These are phyloP conservation scores for Marisa cornuarietis DNA, from an alignment of 1,140 invertebrate species.

Conservation along the genomic window DNA sequence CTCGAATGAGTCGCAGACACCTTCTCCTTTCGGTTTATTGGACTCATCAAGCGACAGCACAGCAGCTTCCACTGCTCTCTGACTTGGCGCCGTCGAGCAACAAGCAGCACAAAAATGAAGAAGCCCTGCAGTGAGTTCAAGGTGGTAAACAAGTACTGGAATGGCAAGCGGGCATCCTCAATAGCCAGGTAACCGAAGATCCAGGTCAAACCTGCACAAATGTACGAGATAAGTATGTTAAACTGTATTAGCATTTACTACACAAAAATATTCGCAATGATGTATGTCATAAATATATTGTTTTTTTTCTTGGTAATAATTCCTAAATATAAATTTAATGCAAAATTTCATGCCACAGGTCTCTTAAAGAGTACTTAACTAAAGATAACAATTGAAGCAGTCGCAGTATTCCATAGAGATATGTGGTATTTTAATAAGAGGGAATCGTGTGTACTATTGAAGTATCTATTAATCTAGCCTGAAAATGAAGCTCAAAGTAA, in stretches of 20 bases:
- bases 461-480: too few species aligned
- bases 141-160: slow-evolving; percentile 70
- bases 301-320: too few species aligned
- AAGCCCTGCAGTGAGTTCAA: slow-evolving; percentile 69
- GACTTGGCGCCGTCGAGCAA: slow-evolving; percentile 56
- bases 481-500: too few species aligned
- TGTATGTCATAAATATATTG: too few species aligned
- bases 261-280: neutral
- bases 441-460: too few species aligned
- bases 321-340: too few species aligned
- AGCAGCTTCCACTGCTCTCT: slow-evolving; percentile 57
- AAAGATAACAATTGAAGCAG: too few species aligned
- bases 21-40: slow-evolving; percentile 3
- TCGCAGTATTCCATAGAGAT: too few species aligned
- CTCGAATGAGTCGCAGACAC: slow-evolving; percentile 24
- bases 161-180: slow-evolving; percentile 64
- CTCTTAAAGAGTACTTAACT: too few species aligned
- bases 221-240: neutral
- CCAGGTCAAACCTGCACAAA: slow-evolving; percentile 68
- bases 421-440: too few species aligned
- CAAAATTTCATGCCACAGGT: too few species aligned
- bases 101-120: slow-evolving; percentile 67
- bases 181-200: slow-evolving; percentile 69
- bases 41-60: slow-evolving; percentile 43
- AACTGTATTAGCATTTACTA: too few species aligned